Percentiles rank a stretch among this genome's conserved stretches.
phyloP scores from a whole-genome alignment of 2,888 invertebrate species.

The Drosophila antonietae region DNA sequence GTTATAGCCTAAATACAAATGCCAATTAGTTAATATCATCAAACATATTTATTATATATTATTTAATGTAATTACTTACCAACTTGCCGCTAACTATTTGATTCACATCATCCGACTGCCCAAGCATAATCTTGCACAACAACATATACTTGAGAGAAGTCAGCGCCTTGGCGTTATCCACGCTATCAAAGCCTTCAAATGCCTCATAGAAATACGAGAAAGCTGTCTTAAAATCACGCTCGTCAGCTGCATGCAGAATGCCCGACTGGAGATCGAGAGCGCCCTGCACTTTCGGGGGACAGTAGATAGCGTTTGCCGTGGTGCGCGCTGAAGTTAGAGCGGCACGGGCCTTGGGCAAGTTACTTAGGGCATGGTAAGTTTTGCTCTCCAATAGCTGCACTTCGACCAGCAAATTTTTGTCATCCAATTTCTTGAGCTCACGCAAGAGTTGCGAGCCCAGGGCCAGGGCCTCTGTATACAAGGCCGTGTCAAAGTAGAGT shows the following conservation, averaged over 20 bases:
- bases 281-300: conserved; percentile 99
- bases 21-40: neutral
- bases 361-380: conserved; percentile 98
- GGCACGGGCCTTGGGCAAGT: conserved; percentile 97
- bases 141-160: conserved; percentile 99
- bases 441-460: conserved; percentile 94
- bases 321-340: conserved; percentile 99
- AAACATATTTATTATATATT: neutral
- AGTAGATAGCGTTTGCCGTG: conserved; percentile 99
- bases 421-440: conserved; percentile 99
- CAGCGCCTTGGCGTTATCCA: conserved; percentile 95
- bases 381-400: conserved; percentile 99
- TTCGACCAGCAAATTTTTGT: conserved; percentile 99
- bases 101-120: conserved; percentile 97
- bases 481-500: conserved; percentile 95
- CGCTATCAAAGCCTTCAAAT: conserved; percentile 99
- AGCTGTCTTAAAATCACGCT: conserved; percentile 99
- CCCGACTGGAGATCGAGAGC: conserved; percentile 98
- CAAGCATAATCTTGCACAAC: conserved; percentile 98
- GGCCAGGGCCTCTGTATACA: conserved; percentile 94
- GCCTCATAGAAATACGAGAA: conserved; percentile 99
- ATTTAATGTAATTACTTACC: conserved; percentile 57
- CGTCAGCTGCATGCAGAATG: conserved; percentile 99
- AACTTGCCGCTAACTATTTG: conserved; percentile 98
- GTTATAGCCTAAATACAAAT: conserved; percentile 90